Evolutionary conservation across 2,888 invertebrate genomes (phyloP).

Genomic region (Phortica magna): DNA sequence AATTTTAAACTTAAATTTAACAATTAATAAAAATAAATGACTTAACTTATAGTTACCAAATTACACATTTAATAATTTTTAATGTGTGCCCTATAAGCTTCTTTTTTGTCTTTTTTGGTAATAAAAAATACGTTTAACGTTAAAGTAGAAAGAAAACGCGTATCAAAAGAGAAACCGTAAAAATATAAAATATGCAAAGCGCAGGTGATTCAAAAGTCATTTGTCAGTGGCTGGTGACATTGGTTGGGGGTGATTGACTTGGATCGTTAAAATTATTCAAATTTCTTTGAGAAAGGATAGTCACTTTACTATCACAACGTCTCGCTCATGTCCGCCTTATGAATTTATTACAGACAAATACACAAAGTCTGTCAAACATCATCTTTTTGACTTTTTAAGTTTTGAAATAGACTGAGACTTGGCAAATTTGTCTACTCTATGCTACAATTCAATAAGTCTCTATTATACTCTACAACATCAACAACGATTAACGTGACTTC

Average conservation of each 20-base stretch:
- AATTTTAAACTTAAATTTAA: no score
- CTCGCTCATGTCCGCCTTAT: conserved; percentile 46
- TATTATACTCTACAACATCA: no score
- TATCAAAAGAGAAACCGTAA: background rate
- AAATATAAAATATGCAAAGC: conserved; percentile 38
- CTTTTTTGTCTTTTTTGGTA: no score
- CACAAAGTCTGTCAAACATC: conserved; percentile 36
- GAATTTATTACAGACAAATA: conserved; percentile 23
- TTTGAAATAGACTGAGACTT: no score
- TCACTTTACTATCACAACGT: background rate
- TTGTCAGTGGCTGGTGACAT: conserved; percentile 60
- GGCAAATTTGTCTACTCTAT: no score
- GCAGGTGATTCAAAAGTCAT: conserved; percentile 70
- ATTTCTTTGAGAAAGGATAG: conserved; percentile 62
- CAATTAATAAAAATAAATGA: no score
- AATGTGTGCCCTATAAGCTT: no score
- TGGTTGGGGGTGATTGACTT: conserved; percentile 60
- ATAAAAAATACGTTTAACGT: background rate
- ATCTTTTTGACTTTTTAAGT: no score
- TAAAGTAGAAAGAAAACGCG: conserved; percentile 5
- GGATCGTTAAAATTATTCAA: conserved; percentile 70
- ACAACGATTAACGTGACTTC: background rate
- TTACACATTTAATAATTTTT: no score
- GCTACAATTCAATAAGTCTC: no score
- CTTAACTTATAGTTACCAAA: no score